phyloP scores from a whole-genome alignment of 2,113 vertebrate genomes.

The Erythrolamprus reginae region DNA sequence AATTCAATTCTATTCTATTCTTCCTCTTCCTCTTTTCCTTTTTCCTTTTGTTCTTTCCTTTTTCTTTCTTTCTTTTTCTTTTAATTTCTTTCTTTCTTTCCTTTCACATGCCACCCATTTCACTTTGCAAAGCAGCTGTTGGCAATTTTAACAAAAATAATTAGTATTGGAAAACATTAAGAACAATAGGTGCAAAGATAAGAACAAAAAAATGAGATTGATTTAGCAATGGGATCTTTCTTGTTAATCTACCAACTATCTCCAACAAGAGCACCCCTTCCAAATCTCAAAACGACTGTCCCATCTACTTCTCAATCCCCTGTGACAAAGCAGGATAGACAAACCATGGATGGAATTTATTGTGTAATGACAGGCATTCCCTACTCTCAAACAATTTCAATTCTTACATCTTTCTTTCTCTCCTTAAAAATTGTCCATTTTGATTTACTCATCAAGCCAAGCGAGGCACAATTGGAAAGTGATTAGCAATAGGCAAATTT shows the following conservation, averaged over 20 bases:
- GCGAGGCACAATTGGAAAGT: not conserved
- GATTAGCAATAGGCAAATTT: not conserved
- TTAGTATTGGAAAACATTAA: not conserved
- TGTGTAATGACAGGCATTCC: too few species aligned
- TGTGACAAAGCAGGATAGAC: not conserved
- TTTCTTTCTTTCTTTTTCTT: not conserved
- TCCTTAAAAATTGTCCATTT: not conserved
- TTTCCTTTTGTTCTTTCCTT: too few species aligned
- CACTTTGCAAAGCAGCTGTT: not conserved
- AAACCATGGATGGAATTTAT: not conserved
- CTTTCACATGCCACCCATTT: not conserved
- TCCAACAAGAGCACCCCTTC: not conserved
- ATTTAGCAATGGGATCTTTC: not conserved
- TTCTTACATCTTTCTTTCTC: not conserved
- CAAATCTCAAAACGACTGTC: not conserved
- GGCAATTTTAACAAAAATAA: not conserved
- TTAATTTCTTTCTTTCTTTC: not conserved
- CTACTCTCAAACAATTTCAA: not conserved
- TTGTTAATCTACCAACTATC: not conserved
- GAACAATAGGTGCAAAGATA: not conserved
- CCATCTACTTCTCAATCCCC: not conserved
- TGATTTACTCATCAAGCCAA: not conserved
- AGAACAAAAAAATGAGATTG: not conserved
- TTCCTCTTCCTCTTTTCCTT: too few species aligned
- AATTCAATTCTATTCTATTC: too few species aligned